Evolutionary conservation across 2,797 vertebrate species (phyloP).

Genomic region (Rhinichthys osculus): DNA sequence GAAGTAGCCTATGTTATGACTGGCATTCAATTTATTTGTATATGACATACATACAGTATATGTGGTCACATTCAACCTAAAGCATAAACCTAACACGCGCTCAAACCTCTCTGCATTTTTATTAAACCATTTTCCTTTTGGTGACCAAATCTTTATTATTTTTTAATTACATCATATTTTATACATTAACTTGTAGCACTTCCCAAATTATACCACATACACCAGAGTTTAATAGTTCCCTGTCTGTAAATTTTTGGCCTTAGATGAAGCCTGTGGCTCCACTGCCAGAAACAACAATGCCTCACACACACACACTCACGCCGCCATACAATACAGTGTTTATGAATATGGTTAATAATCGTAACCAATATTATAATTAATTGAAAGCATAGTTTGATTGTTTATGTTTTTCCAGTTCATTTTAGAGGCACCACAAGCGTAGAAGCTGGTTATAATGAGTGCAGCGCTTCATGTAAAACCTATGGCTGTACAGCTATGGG

Average conservation of each 20-base stretch:
- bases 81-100: neutral
- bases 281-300: neutral
- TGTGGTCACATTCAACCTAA: neutral
- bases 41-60: neutral
- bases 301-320: neutral
- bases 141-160: neutral
- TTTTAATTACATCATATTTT: neutral
- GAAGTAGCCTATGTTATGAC: neutral
- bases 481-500: neutral
- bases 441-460: neutral
- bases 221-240: neutral
- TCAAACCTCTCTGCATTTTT: conserved; percentile 4
- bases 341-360: neutral
- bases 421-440: neutral
- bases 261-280: too few species aligned
- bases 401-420: conserved; percentile 7
- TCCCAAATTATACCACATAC: neutral
- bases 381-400: conserved; percentile 22
- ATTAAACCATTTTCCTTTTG: neutral
- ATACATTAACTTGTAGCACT: neutral
- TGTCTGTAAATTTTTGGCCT: neutral
- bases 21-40: neutral
- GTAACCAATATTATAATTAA: neutral
- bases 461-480: neutral
- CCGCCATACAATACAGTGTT: neutral